phyloP scores from a whole-genome alignment of 1,140 invertebrate genomes.

The Temnothorax longispinosus region DNA sequence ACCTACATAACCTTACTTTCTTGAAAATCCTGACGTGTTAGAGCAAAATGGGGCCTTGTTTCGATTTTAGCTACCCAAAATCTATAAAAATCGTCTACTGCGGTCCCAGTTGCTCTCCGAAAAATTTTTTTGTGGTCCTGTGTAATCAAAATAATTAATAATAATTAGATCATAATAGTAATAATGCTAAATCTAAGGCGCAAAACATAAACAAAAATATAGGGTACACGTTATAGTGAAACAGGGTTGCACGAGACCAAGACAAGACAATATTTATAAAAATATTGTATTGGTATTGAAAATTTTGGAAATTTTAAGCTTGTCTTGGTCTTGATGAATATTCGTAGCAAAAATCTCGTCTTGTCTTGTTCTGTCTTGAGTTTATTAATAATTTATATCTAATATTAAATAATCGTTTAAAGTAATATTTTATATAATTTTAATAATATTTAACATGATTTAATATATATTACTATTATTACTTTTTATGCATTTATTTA shows the following conservation, averaged over 20 bases:
- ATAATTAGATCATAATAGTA: slow-evolving; percentile 74
- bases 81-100: too few species aligned
- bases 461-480: not conserved
- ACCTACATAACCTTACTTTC: too few species aligned
- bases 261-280: too few species aligned
- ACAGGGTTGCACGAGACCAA: too few species aligned
- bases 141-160: slow-evolving; percentile 73
- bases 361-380: not conserved
- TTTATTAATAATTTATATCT: not conserved
- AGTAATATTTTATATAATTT: not conserved
- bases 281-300: slow-evolving; percentile 15
- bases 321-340: not conserved
- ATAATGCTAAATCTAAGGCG: slow-evolving; percentile 76
- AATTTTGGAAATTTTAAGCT: slow-evolving; percentile 4
- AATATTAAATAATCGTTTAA: too few species aligned
- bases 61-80: too few species aligned
- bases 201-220: slow-evolving; percentile 75
- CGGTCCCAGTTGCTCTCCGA: too few species aligned
- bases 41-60: too few species aligned
- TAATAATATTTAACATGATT: not conserved
- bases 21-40: too few species aligned
- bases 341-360: slow-evolving; percentile 1
- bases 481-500: too few species aligned
- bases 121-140: too few species aligned
- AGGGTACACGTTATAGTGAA: slow-evolving; percentile 76